A percentile compares a stretch with the other conserved stretches of the same genome.
Evolutionary conservation across 1,140 invertebrate species (phyloP).

Genomic region (Saccostrea cuccullata): DNA sequence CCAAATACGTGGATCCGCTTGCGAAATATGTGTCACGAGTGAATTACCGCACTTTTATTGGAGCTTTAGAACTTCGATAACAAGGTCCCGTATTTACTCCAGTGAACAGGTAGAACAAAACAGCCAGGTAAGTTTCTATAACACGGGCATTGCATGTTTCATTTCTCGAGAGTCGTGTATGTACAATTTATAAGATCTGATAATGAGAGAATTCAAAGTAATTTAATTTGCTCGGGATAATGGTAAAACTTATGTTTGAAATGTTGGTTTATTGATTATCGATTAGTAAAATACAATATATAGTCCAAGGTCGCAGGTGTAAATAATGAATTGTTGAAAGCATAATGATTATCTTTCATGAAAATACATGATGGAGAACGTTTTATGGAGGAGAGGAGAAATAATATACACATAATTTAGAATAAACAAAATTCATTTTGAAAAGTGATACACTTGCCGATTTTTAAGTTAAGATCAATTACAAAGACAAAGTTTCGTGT

Average conservation of each 20-base stretch:
- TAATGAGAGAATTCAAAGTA: not conserved
- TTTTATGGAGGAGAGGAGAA: not conserved
- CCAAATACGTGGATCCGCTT: constrained; percentile 2
- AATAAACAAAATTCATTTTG: not conserved
- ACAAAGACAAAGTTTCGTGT: no score
- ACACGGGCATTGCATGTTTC: not conserved
- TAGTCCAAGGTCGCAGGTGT: not conserved
- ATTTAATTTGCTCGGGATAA: not conserved
- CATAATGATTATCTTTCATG: not conserved
- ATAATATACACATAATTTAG: not conserved
- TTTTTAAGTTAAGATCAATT: no score
- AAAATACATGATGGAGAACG: not conserved
- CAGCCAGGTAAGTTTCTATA: not conserved
- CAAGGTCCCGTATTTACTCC: not conserved
- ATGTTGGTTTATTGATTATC: not conserved
- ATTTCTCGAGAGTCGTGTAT: not conserved
- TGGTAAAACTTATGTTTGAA: not conserved
- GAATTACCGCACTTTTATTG: not conserved
- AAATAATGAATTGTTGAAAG: not conserved
- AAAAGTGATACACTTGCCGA: not conserved
- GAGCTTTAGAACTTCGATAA: not conserved
- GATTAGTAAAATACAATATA: not conserved
- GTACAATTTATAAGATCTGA: not conserved
- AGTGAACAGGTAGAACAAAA: not conserved
- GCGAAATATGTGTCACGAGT: constrained; percentile 31